Evolutionary conservation across 2,888 invertebrate species (phyloP).

Genomic region (Amiota communis): DNA sequence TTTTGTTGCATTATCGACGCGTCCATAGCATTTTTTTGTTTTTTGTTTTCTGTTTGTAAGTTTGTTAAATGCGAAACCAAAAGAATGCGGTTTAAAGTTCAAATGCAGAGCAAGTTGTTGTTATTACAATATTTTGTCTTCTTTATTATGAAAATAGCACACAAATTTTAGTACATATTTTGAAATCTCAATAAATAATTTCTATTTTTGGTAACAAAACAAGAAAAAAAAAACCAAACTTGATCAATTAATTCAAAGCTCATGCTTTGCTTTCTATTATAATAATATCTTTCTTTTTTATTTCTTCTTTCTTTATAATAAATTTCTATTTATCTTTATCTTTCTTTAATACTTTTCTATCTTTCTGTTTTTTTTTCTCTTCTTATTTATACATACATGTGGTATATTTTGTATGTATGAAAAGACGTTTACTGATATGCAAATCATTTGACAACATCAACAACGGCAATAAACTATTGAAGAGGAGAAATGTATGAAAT

Average conservation of each 20-base stretch:
- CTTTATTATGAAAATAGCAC: too few relatives aligned
- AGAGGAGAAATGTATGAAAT: too few relatives aligned
- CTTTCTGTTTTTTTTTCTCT: too few relatives aligned
- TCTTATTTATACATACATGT: background rate
- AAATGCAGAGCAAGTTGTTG: slow-evolving; percentile 59
- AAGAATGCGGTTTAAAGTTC: slow-evolving; percentile 68
- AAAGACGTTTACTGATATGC: too few relatives aligned
- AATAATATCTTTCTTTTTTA: too few relatives aligned
- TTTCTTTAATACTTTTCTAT: too few relatives aligned
- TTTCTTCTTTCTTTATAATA: background rate
- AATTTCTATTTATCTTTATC: too few relatives aligned
- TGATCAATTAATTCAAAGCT: background rate
- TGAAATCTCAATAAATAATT: background rate
- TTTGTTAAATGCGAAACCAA: slow-evolving; percentile 14
- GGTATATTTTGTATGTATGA: too few relatives aligned
- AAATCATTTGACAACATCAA: too few relatives aligned
- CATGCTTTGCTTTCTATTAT: too few relatives aligned
- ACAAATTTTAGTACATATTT: slow-evolving; percentile 8
- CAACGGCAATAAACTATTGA: too few relatives aligned
- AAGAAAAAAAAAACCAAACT: background rate
- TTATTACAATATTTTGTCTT: slow-evolving; percentile 34
- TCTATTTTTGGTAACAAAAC: too few relatives aligned
- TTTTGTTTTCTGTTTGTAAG: background rate
- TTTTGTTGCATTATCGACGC: slow-evolving; percentile 47
- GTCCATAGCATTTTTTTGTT: slow-evolving; percentile 38